Evolutionary conservation across 2,888 invertebrate species (phyloP).

Genomic region (Tholera decimalis): DNA sequence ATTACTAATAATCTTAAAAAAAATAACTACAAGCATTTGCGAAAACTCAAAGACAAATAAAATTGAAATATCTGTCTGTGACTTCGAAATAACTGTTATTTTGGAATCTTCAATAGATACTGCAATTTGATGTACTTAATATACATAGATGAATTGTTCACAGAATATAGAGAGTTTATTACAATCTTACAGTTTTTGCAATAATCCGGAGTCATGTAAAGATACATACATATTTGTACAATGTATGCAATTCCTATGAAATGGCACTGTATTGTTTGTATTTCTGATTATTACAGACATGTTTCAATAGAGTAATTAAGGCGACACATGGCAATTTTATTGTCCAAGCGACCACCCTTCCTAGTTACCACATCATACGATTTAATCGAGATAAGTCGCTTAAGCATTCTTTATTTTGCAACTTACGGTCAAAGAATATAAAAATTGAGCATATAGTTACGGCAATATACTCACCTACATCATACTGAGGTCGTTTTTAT

Average conservation of each 20-base stretch:
- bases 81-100: too few species aligned
- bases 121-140: too few species aligned
- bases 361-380: conserved; percentile 84
- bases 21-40: too few species aligned
- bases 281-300: conserved; percentile 53
- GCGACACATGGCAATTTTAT: conserved; percentile 83
- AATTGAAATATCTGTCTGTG: too few species aligned
- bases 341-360: conserved; percentile 82
- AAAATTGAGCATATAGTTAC: conserved; percentile 10
- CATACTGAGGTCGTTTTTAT: too few species aligned
- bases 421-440: conserved; percentile 77
- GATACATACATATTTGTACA: conserved; percentile 12
- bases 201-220: too few species aligned
- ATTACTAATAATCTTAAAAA: too few species aligned
- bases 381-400: conserved; percentile 85
- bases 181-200: too few species aligned
- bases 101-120: too few species aligned
- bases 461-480: background rate
- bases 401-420: conserved; percentile 86
- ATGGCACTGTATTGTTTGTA: conserved; percentile 47
- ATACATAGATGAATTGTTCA: too few species aligned
- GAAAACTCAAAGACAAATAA: too few species aligned
- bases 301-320: conserved; percentile 75
- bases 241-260: conserved; percentile 34
- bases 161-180: too few species aligned